These are phyloP conservation scores for Helicolenus hilgendorfi DNA, from an alignment of 2,797 vertebrate species.

Conservation along the genomic window DNA sequence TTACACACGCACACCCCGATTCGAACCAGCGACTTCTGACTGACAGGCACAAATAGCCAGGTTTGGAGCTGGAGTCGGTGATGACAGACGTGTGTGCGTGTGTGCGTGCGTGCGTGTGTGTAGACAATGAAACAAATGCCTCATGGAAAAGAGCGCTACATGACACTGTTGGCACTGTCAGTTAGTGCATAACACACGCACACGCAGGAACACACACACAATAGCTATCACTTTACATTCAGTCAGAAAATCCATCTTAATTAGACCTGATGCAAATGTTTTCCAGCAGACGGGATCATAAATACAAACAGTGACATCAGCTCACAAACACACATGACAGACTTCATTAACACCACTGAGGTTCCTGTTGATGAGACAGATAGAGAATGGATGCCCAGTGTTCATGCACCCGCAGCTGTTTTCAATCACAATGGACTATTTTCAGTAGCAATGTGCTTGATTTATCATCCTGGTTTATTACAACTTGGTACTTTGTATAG, in stretches of 20 bases:
- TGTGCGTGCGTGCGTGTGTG: background rate
- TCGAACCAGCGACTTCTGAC: constrained; percentile 8
- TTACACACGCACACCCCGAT: background rate
- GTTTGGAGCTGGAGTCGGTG: background rate
- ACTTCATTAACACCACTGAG: background rate
- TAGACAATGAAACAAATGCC: background rate
- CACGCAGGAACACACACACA: background rate
- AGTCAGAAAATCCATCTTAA: constrained; percentile 23
- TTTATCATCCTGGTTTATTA: background rate
- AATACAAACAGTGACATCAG: background rate
- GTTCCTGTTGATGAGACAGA: background rate
- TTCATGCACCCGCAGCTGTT: background rate
- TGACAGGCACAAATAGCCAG: constrained; percentile 35
- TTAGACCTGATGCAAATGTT: background rate
- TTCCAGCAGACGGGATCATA: background rate
- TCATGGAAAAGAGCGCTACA: background rate
- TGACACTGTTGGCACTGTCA: background rate
- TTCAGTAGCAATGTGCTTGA: background rate
- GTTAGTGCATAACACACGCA: background rate
- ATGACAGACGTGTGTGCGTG: background rate
- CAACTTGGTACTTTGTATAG: no score
- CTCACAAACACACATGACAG: background rate
- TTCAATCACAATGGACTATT: background rate
- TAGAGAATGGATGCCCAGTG: background rate
- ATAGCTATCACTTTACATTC: background rate